Conservation (phyloP, 2,113 vertebrate genomes). For the Benitochromis conjunctus region DNA sequence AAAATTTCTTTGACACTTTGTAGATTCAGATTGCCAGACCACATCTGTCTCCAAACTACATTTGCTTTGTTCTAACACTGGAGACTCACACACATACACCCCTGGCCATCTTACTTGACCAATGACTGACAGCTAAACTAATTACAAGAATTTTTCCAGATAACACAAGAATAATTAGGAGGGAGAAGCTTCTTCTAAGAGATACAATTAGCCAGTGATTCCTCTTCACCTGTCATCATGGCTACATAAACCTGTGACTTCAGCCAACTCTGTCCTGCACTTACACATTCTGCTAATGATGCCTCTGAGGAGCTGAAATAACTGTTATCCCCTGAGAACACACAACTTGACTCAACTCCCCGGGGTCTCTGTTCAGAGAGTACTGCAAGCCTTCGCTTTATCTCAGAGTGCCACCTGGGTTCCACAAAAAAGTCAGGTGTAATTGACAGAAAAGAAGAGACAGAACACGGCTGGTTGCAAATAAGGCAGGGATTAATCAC, state of each 20-base stretch:
- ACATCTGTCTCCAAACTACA: not conserved
- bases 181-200: constrained; percentile 1
- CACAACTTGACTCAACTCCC: constrained; percentile 2
- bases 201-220: constrained; percentile 25
- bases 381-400: constrained; percentile 32
- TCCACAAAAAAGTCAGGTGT: constrained; percentile 12
- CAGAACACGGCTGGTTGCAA: not conserved
- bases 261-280: constrained; percentile 12
- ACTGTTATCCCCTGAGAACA: constrained; percentile 26
- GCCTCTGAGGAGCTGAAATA: constrained; percentile 31
- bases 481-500: constrained; percentile 2
- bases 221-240: constrained; percentile 21
- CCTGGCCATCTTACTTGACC: constrained; percentile 11
- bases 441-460: constrained; percentile 19
- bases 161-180: constrained; percentile 30
- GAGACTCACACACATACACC: not conserved
- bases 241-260: constrained; percentile 28
- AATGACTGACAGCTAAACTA: constrained; percentile 46
- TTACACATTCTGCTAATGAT: constrained; percentile 29
- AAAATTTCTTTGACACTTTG: not conserved
- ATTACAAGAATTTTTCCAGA: constrained; percentile 28
- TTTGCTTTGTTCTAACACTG: not conserved
- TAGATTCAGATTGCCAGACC: not conserved
- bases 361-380: not conserved
- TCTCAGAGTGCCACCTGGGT: constrained; percentile 34